Percentiles rank a stretch among this genome's conserved stretches.
phyloP scores from a whole-genome alignment of 2,113 vertebrate genomes.

The Chionis minor region DNA sequence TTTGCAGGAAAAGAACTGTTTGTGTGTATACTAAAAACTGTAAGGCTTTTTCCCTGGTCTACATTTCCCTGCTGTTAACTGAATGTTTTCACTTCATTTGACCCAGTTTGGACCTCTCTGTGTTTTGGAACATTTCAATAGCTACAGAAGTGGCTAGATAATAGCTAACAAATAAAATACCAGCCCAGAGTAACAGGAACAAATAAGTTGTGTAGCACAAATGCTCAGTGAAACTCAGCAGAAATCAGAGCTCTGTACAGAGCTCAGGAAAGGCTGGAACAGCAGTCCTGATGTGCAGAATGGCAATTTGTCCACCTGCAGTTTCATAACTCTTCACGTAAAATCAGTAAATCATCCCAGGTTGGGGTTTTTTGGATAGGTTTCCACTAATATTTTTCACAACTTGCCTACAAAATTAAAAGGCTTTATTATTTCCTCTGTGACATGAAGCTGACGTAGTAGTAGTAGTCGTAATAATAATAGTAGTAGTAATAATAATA shows the following conservation, averaged over 20 bases:
- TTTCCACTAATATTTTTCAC: not conserved
- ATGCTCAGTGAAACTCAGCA: not conserved
- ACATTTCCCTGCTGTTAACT: not conserved
- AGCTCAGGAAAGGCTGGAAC: not conserved
- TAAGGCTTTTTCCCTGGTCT: not conserved
- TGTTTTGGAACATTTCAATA: conserved; percentile 34
- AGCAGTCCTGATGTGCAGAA: not conserved
- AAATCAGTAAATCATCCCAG: not conserved
- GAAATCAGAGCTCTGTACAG: not conserved
- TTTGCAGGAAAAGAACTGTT: not conserved
- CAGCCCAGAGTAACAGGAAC: not conserved
- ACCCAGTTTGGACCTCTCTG: not conserved
- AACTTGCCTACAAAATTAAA: not conserved
- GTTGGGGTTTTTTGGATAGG: not conserved
- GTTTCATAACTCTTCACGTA: not conserved
- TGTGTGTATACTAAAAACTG: not conserved
- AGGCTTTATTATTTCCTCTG: not conserved
- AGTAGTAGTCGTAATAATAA: too few relatives aligned
- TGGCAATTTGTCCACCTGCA: not conserved
- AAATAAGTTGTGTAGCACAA: conserved; percentile 2
- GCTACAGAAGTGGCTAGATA: conserved; percentile 40
- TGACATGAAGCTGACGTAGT: not conserved
- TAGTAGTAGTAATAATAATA: too few relatives aligned
- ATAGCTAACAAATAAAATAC: conserved; percentile 51
- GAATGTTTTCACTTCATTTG: not conserved